Percentiles rank a stretch among this genome's conserved stretches.
Evolutionary conservation across 2,113 vertebrate species (phyloP).

Genomic region (Oryzias woworae): DNA sequence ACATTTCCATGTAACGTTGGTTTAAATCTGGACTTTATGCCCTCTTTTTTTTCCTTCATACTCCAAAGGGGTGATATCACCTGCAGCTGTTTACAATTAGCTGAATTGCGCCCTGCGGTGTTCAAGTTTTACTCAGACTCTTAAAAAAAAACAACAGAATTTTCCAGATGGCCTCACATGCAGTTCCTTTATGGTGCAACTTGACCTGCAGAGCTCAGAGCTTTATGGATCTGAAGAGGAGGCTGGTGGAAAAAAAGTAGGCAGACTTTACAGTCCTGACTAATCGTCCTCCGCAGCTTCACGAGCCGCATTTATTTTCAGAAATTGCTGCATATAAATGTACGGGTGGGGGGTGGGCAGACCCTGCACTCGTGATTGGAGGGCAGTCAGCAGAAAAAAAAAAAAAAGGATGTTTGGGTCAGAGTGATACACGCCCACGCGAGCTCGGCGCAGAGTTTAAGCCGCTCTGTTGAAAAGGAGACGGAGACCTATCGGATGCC

Average conservation of each 20-base stretch:
- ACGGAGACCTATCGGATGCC: constrained; percentile 35
- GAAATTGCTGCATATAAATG: constrained; percentile 30
- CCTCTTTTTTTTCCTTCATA: constrained; percentile 14
- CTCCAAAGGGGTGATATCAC: constrained; percentile 52
- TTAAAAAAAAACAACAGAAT: constrained; percentile 36
- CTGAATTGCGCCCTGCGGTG: constrained; percentile 35
- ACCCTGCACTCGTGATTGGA: constrained; percentile 18
- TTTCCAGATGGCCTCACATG: constrained; percentile 51
- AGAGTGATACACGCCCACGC: constrained; percentile 41
- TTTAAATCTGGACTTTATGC: constrained; percentile 36
- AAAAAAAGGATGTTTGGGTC: constrained; percentile 38
- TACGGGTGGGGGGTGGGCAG: constrained; percentile 17
- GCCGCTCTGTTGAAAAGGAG: constrained; percentile 27
- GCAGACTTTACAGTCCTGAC: not conserved
- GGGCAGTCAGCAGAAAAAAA: constrained; percentile 35
- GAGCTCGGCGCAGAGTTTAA: constrained; percentile 9
- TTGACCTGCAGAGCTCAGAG: constrained; percentile 10
- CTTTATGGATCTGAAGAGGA: constrained; percentile 22
- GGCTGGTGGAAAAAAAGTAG: constrained; percentile 6
- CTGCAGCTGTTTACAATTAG: constrained; percentile 69
- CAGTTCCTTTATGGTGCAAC: constrained; percentile 23
- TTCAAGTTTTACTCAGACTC: constrained; percentile 51
- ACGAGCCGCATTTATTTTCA: constrained; percentile 4
- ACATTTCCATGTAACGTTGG: constrained; percentile 16
- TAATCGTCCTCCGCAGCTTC: constrained; percentile 4